Evolutionary conservation across 2,113 vertebrate species (phyloP), one percentile per base, ranked within the genome.

Genomic region (Neotoma lepida): DNA sequence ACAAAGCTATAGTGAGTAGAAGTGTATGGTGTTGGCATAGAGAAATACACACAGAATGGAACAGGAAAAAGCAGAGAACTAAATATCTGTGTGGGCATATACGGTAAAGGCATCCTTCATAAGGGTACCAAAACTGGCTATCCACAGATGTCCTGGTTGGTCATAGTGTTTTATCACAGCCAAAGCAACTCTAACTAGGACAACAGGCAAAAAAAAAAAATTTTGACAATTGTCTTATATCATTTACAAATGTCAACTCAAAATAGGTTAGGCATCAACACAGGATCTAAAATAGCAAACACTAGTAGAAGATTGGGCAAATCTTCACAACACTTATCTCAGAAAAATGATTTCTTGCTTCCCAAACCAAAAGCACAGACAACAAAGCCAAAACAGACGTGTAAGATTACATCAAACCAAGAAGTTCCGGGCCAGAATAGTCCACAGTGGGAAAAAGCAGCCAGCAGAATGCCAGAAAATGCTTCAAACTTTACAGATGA

Each of bases 401-500:
- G 63, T 77, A 35, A 80, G 35, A 77, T 24, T n/a, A 22, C 35
- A 63, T 89, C 28, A 71, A 54, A n/a, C 63, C 54, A 89, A 85
- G 56, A 85, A 70, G 39, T 33, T 95, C 86, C 46, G 46, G 24
- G 28, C 66, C 39, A 91, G 15, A 24, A 74, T 71, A 74, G 81
- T 81, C 56, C 64, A 46, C 56, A 49, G 76, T 56, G 61, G 46
- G 24, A 88, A 82, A 66, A 88, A 51, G 30, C 66, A 82, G 33
- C 39, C 68, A 76, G 66, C 7, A 28, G 39, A 84, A 88, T 74
- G 49, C 20, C 8, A 76, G 58, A 66, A 87, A 84, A 56, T 68
- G 61, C 73, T 95, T 63, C 89, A 92, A 91, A 82, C 10, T 41
- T 35, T 81, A 46, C 22, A 44, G 80, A 46, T 73, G 84, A 56